A percentile compares a stretch with the other conserved stretches of the same genome.
phyloP scores from a whole-genome alignment of 2,113 vertebrate species.

The Plestiodon gilberti region DNA sequence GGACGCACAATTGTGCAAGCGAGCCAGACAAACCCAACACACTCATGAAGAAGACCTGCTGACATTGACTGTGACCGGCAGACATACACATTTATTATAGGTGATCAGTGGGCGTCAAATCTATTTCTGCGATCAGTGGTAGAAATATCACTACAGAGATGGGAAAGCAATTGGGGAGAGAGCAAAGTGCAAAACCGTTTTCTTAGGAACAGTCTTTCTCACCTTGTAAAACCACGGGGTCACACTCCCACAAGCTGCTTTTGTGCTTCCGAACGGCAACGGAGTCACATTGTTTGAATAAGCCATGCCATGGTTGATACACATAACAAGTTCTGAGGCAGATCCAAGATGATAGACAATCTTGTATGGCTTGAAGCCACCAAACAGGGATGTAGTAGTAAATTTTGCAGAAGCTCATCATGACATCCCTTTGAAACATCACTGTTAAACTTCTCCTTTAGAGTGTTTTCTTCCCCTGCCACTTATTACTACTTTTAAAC shows the following conservation, averaged over 20 bases:
- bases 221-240: background rate
- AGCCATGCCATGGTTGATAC: background rate
- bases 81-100: background rate
- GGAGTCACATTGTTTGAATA: background rate
- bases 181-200: background rate
- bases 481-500: too few species aligned
- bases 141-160: background rate
- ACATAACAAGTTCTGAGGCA: background rate
- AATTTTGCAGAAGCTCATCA: too few species aligned
- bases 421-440: too few species aligned
- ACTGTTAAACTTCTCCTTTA: too few species aligned
- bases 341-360: background rate
- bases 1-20: background rate
- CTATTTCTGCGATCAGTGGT: background rate
- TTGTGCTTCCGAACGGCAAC: background rate
- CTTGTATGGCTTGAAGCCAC: background rate
- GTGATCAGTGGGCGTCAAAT: background rate
- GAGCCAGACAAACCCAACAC: background rate
- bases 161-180: background rate
- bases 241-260: background rate
- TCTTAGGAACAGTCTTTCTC: background rate
- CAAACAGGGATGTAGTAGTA: background rate
- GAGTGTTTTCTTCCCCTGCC: too few species aligned
- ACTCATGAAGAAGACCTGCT: background rate
- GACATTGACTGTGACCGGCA: constrained; percentile 33